These are phyloP conservation scores for Bombus affinis DNA, from an alignment of 1,140 invertebrate species.

Conservation along the genomic window DNA sequence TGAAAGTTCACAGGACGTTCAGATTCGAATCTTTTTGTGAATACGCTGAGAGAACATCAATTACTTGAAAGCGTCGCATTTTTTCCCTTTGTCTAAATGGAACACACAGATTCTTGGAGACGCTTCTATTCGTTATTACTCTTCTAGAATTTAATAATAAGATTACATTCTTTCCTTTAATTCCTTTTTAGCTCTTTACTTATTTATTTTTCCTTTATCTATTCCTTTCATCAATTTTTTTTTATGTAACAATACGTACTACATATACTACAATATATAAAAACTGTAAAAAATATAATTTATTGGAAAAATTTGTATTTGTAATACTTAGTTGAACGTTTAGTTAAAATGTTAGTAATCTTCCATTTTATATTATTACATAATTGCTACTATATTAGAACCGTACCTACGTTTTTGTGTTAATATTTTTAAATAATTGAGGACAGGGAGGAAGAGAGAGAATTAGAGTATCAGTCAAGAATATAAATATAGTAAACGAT, in stretches of 20 bases:
- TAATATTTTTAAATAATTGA: neutral
- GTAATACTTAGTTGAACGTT: neutral
- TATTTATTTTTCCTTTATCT: neutral
- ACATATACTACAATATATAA: neutral
- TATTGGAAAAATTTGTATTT: neutral
- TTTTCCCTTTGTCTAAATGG: neutral
- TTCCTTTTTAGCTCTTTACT: neutral
- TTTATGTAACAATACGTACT: neutral
- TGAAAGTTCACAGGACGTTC: neutral
- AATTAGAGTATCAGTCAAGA: neutral
- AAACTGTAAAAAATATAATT: neutral
- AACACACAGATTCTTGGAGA: neutral
- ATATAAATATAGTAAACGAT: neutral
- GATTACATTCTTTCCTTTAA: neutral
- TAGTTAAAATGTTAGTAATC: neutral
- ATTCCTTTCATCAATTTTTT: neutral
- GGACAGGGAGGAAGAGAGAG: neutral
- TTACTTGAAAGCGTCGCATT: neutral
- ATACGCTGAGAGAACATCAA: neutral
- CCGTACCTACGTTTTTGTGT: neutral
- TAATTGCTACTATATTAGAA: neutral
- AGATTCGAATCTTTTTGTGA: neutral
- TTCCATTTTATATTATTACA: neutral
- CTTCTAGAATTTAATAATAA: conserved; percentile 1
- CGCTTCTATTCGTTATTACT: neutral